Base-by-base conservation (phyloP, 2,888 invertebrate species). In the Drosophila cracens region DNA sequence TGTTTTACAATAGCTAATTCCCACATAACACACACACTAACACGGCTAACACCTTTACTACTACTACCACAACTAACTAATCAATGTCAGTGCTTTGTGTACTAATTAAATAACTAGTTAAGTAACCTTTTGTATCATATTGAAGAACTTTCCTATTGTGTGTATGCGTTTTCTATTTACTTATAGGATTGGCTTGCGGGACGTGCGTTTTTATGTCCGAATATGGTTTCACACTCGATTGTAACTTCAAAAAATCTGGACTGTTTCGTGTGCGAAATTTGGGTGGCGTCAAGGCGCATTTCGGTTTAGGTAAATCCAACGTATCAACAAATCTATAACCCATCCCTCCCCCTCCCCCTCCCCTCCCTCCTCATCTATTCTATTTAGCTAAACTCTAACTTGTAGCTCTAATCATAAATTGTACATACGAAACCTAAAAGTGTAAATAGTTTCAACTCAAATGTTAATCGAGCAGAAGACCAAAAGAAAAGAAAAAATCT, bases 231-330 rank as follows among this genome's bases (percentile, higher is more conserved):
- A 96, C 95, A 93, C 95, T 98, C 93, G 97, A 97, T 95, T 98
- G 98, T 94, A 97, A 97, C 93, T 97, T 98, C 95, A 97, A 97
- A 95, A 97, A 98, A 94, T 96, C 97, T 83, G 96, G 97, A 88
- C 95, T 98, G 90, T 97, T 98, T 95, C 95, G 98, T 92, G 96
- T 98, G 90, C 95, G 97, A 94, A 97, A 97, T 94, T 95, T 98
- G 90, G 98, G 98, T 93, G 97, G 97, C 88, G 94, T 97, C 92
- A 97, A 97, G 94, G 97, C 97, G 92, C 97, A 97, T 94, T 96
- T 97, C 92, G 97, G 97, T 94, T 95, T 97, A 94, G 97, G 97
- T 97, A 95, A 96, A 95, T 90, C 81, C 80, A 73, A 16, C 48
- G 6, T 1, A 10, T 61, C 57, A 56, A 51, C 63, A 52, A 59